Percentiles rank a stretch among this genome's conserved stretches.
These are phyloP conservation scores for Orchesellides sinensis DNA, from an alignment of 2,888 invertebrate species.

Conservation along the genomic window DNA sequence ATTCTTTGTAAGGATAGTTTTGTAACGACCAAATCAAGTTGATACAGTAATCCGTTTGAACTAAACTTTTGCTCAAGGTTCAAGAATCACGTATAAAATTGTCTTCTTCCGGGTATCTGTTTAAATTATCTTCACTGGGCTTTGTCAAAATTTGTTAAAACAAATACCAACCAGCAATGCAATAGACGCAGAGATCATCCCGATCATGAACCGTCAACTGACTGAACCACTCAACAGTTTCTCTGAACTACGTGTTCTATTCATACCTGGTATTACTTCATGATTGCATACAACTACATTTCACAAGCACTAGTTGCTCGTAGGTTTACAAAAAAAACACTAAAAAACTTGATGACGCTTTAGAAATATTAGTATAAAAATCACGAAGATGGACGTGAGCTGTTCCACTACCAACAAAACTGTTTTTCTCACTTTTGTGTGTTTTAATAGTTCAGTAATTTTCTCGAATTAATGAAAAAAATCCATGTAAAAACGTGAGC, in stretches of 20 bases:
- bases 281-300: background rate
- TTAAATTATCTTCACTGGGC: too few relatives aligned
- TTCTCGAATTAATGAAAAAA: background rate
- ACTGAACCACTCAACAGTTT: background rate
- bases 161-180: background rate
- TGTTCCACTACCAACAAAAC: constrained; percentile 18
- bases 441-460: constrained; percentile 26
- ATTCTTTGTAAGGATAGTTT: background rate
- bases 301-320: background rate
- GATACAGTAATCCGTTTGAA: background rate
- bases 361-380: constrained; percentile 12
- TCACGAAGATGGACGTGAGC: constrained; percentile 20
- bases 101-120: too few relatives aligned
- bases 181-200: background rate
- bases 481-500: constrained; percentile 17
- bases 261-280: background rate
- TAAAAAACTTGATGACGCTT: constrained; percentile 2
- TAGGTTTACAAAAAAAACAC: background rate
- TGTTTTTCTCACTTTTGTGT: constrained; percentile 25
- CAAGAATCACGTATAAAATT: background rate
- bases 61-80: background rate
- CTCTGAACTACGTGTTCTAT: background rate
- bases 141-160: background rate
- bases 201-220: background rate
- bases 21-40: background rate